phyloP scores from a whole-genome alignment of 1,140 invertebrate species.

The roundworm (Caenorhabditis elegans) region DNA sequence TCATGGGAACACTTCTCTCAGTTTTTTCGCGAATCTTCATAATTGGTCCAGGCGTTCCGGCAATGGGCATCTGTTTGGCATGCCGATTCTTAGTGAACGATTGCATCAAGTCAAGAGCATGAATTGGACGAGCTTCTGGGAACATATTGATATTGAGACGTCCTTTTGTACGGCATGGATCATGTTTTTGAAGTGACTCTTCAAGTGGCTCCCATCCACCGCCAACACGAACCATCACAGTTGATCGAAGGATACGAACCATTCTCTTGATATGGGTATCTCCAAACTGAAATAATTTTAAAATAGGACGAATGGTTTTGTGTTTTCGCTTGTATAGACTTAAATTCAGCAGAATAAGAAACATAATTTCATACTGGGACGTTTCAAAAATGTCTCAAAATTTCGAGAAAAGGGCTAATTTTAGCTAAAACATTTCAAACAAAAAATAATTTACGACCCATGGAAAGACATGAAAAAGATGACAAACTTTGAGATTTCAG shows the following conservation, averaged over 20 bases:
- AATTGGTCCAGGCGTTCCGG: conserved; percentile 40
- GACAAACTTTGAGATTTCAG: too few relatives aligned
- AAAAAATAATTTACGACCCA: too few relatives aligned
- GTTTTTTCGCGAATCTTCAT: conserved; percentile 64
- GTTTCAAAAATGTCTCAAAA: too few relatives aligned
- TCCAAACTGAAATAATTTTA: conserved; percentile 79
- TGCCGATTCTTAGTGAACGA: conserved; percentile 49
- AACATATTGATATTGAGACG: conserved; percentile 41
- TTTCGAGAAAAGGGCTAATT: too few relatives aligned
- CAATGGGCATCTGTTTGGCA: background rate
- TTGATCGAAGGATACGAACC: conserved; percentile 93
- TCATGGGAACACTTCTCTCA: conserved; percentile 64
- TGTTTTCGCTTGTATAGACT: too few relatives aligned
- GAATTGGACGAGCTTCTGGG: conserved; percentile 46
- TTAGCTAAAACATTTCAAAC: too few relatives aligned
- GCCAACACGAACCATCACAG: conserved; percentile 96
- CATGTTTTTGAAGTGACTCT: conserved; percentile 98
- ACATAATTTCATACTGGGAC: too few relatives aligned
- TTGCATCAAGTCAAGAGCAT: conserved; percentile 58
- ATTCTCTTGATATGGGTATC: conserved; percentile 95
- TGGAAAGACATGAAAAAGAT: too few relatives aligned
- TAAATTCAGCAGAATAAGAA: too few relatives aligned
- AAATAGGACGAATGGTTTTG: too few relatives aligned
- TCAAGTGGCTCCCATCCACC: conserved; percentile 98
- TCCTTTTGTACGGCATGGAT: conserved; percentile 93